A percentile compares a stretch with the other conserved stretches of the same genome.
These are phyloP conservation scores for Archips xylosteana DNA, from an alignment of 2,888 invertebrate genomes.

Conservation along the genomic window DNA sequence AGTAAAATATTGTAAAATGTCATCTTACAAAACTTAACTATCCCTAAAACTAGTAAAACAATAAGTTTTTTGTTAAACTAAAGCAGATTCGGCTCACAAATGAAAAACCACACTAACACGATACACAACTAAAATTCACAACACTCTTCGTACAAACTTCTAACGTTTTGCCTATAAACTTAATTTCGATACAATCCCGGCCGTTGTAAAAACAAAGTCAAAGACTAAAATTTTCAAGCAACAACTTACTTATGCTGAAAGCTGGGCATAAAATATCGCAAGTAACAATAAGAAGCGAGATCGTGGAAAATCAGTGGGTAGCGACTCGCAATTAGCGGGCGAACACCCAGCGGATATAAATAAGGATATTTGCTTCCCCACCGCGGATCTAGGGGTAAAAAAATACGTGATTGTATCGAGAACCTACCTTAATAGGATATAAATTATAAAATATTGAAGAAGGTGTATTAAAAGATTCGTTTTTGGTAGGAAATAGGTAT, in stretches of 20 bases:
- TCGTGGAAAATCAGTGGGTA: conserved; percentile 80
- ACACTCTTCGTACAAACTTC: background rate
- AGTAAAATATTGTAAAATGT: too few relatives aligned
- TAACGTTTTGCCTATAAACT: background rate
- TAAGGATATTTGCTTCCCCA: conserved; percentile 74
- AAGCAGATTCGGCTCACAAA: too few relatives aligned
- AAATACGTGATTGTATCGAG: conserved; percentile 69
- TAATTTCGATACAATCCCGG: background rate
- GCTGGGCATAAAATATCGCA: conserved; percentile 64
- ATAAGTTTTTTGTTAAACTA: too few relatives aligned
- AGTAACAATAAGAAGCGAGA: conserved; percentile 73
- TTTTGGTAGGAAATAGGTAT: background rate
- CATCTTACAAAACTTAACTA: too few relatives aligned
- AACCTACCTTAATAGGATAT: conserved; percentile 19
- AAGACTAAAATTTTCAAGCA: conserved; percentile 41
- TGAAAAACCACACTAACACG: too few relatives aligned
- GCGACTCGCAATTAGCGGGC: conserved; percentile 78
- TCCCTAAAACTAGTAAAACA: too few relatives aligned
- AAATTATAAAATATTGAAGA: background rate
- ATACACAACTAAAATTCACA: background rate
- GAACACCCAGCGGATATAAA: conserved; percentile 83
- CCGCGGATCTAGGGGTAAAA: conserved; percentile 69
- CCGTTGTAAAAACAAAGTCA: background rate
- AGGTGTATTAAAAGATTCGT: background rate
- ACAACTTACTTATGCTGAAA: conserved; percentile 54